Percentiles rank a stretch among this genome's conserved stretches.
phyloP scores from a whole-genome alignment of 1,140 invertebrate species.

The Sycobia sp. region DNA sequence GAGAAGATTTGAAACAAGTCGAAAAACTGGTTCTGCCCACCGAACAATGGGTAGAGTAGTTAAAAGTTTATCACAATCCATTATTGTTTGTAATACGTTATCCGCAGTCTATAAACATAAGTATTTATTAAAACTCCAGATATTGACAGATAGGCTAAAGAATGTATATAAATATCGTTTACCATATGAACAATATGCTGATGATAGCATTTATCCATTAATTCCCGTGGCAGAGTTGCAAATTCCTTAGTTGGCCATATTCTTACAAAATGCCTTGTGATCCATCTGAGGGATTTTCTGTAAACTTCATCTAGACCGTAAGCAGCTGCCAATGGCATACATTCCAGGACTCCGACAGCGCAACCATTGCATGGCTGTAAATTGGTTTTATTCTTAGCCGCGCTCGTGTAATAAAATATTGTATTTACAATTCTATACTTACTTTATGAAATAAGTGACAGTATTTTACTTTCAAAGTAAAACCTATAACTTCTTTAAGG shows the following conservation, averaged over 20 bases:
- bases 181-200: constrained; percentile 79
- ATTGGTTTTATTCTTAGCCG: background rate
- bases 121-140: background rate
- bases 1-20: constrained; percentile 70
- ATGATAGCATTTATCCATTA: constrained; percentile 81
- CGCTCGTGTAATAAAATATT: background rate
- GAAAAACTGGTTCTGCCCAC: constrained; percentile 74
- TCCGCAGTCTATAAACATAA: constrained; percentile 62
- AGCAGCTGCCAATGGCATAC: constrained; percentile 78
- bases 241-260: constrained; percentile 88
- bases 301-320: constrained; percentile 88
- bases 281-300: constrained; percentile 82
- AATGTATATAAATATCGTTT: constrained; percentile 1
- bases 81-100: constrained; percentile 69
- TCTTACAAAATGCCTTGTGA: constrained; percentile 80
- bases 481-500: constrained; percentile 86
- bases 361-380: constrained; percentile 66
- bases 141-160: background rate
- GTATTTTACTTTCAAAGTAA: constrained; percentile 85
- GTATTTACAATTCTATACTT: constrained; percentile 38
- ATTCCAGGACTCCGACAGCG: constrained; percentile 79
- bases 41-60: constrained; percentile 71
- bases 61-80: constrained; percentile 73
- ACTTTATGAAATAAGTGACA: constrained; percentile 90
- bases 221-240: constrained; percentile 77